These are phyloP conservation scores for Nyctalus aviator DNA, from an alignment of 2,797 vertebrate species.

Conservation along the genomic window DNA sequence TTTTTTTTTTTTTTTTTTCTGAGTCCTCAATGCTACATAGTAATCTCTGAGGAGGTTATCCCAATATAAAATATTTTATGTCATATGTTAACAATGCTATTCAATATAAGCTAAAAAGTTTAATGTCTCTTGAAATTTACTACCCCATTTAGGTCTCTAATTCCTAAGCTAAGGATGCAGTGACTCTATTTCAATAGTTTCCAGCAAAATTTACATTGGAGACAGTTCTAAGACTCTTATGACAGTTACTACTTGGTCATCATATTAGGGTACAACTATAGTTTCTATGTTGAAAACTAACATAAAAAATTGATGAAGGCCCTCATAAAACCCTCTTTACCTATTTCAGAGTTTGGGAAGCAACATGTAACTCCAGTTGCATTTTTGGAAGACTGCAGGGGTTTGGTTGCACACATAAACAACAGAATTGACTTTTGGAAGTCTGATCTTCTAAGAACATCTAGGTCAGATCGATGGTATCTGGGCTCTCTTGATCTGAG, in stretches of 20 bases:
- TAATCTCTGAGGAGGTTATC: background rate
- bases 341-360: background rate
- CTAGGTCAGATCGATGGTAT: background rate
- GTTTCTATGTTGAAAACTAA: background rate
- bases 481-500: background rate
- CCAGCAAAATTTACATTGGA: background rate
- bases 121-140: background rate
- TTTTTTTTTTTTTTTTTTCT: background rate
- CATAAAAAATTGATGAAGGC: background rate
- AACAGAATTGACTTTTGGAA: background rate
- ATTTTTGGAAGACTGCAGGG: background rate
- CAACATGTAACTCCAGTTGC: background rate
- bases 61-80: background rate
- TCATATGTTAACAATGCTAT: background rate
- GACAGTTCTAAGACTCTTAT: background rate
- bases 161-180: background rate
- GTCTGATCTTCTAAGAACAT: background rate
- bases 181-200: conserved; percentile 11
- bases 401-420: background rate
- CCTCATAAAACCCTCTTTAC: background rate
- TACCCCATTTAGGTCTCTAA: background rate
- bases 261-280: background rate
- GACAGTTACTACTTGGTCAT: background rate
- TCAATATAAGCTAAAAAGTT: background rate
- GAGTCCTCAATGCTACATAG: background rate